A percentile compares a stretch with the other conserved stretches of the same genome.
Evolutionary conservation across 2,888 invertebrate genomes (phyloP).

Genomic region (Lasioglossum calceatum): DNA sequence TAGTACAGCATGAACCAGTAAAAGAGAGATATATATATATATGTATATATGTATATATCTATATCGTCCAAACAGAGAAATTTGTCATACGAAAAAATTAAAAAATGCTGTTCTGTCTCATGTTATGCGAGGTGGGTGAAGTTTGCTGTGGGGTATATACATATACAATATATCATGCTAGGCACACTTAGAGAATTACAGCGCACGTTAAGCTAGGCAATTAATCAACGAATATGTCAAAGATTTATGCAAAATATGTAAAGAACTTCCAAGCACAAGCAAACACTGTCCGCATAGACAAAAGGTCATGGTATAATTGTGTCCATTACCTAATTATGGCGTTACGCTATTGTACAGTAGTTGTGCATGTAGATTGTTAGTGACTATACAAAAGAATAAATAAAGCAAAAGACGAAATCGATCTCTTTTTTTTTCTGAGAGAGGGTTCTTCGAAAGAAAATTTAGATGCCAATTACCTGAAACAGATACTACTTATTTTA

Average conservation of each 20-base stretch:
- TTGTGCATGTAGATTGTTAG: conserved; percentile 34
- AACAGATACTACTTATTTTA: not conserved
- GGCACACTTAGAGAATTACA: conserved; percentile 40
- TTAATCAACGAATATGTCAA: conserved; percentile 21
- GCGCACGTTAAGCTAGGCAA: conserved; percentile 11
- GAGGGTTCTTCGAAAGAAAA: not conserved
- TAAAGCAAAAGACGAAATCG: not conserved
- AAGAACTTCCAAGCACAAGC: conserved; percentile 78
- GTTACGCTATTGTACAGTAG: conserved; percentile 47
- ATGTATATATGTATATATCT: not conserved
- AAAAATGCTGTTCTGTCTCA: conserved; percentile 62
- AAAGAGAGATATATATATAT: not conserved
- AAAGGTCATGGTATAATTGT: conserved; percentile 80
- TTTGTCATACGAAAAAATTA: conserved; percentile 43
- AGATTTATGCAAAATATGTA: conserved; percentile 55
- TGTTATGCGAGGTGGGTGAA: conserved; percentile 78
- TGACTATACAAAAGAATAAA: conserved; percentile 21
- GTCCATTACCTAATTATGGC: conserved; percentile 75
- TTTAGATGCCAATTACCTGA: not conserved
- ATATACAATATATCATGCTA: conserved; percentile 71
- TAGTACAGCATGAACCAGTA: conserved; percentile 29
- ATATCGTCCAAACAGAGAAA: conserved; percentile 16
- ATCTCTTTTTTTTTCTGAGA: not conserved
- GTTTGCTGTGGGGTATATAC: conserved; percentile 79
- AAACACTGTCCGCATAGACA: conserved; percentile 61